Evolutionary conservation across 2,888 invertebrate species (phyloP), one percentile per base, ranked within the genome.

Genomic region (Hyposoter dolosus): DNA sequence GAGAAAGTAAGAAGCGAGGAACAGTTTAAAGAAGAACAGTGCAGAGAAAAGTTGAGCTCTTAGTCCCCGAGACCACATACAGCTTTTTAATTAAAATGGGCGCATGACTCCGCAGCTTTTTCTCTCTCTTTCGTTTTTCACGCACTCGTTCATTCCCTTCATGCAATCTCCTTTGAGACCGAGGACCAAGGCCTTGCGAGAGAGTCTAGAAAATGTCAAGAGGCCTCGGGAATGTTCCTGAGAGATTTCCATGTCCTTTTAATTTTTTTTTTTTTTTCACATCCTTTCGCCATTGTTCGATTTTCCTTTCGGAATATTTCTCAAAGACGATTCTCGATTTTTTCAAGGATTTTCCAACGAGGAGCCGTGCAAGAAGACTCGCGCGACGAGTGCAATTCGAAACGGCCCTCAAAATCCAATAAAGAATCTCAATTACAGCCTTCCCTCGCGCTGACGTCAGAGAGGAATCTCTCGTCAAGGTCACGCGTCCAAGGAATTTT

Each of bases 31-130:
- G 56, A 71, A 47, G 45, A 56, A 75, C n/a, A 60, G 15, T 15
- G 17, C 28, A 28, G 63, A 63, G 60, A 63, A 45, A 50, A 68
- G 78, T 69, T 28, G 68, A 63, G 74, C 76, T 60, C 40, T 17
- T 43, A 23, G 43, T 50, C n/a, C 47, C 56, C 71, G 66, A 82
- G 74, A 75, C 68, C 50, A 82, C 68, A 66, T 60, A 63, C 68
- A 45, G 74, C 77, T 82, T 82, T 85, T 78, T 82, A 82, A 85
- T 85, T 85, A 85, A 82, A 81, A 85, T 66, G 66, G 19, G 35
- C 53, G 63, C 74, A 71, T 81, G 74, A 68, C 77, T 82, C 75
- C 47, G 47, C 72, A 47, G 23, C 53, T 17, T 60, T 40, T 12
- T 53, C 35, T 76, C 53, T 45, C 68, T 60, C 23, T 68, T 4